Conservation (phyloP, 2,113 vertebrate species). For the Centropus bengalensis region DNA sequence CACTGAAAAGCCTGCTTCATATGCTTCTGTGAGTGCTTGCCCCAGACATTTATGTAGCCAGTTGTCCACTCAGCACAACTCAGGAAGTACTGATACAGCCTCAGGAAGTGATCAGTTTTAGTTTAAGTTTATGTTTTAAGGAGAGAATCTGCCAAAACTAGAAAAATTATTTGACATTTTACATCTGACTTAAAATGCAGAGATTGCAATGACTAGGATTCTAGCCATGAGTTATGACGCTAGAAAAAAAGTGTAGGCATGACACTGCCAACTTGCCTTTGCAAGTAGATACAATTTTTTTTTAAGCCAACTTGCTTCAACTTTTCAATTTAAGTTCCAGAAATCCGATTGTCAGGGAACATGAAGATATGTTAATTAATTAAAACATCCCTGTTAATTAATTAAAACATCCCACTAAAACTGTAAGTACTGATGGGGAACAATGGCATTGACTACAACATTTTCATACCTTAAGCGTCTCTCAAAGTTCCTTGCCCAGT, state of each 20-base stretch:
- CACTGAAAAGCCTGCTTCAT: background rate
- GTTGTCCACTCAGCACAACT: background rate
- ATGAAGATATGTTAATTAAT: background rate
- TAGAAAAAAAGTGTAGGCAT: background rate
- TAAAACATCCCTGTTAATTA: background rate
- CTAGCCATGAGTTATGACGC: background rate
- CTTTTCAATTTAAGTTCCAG: background rate
- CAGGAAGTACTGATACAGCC: background rate
- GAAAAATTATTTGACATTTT: background rate
- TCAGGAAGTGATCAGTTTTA: background rate
- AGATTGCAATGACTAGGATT: background rate
- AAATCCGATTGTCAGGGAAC: background rate
- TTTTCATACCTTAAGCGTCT: background rate
- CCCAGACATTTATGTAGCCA: background rate
- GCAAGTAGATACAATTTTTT: background rate
- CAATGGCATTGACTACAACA: background rate
- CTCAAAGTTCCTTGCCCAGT: background rate
- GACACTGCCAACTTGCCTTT: background rate
- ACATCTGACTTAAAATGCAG: background rate
- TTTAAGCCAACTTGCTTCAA: background rate
- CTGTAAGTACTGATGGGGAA: background rate
- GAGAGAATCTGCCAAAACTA: background rate
- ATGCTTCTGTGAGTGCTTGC: background rate
- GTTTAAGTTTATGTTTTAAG: background rate
- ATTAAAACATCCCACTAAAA: background rate